Evolutionary conservation across 2,113 vertebrate genomes (phyloP), one percentile per base, ranked within the genome.

Genomic region (Passer montanus): DNA sequence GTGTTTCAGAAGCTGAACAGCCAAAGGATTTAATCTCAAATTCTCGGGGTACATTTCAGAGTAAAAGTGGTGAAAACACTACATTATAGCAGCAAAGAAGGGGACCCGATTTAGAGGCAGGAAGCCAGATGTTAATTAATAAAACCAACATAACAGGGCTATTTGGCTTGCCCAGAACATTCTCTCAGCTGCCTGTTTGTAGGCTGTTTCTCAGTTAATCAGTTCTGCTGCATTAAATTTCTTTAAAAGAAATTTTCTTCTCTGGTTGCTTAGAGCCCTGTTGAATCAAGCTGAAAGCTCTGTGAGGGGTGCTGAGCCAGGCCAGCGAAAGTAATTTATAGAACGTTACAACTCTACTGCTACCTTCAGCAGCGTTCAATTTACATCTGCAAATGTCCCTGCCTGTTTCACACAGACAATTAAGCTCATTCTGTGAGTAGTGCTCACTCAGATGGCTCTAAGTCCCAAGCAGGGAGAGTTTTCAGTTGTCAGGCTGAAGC

Each of bases 141-240:
- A 97, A 95, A 97, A 95, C 89, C 92, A 96, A 94, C 85, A 95
- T 90, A 96, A 93, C 82, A 95, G 82, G 81, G 50, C 73, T 94
- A 52, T 94, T 94, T 89, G 91, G 87, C 92, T 94, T 85, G 93
- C 94, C 2, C 52, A 94, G 92, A 90, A 96, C 89, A 91, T 96
- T 93, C 87, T 95, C 82, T 94, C 87, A 92, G 87, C 90, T 97
- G 90, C 94, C 96, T 95, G 93, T 97, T 97, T 94, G 87, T 88
- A 88, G 91, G 93, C 94, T 95, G 85, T 66, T 96, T 85, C 85
- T 60, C 90, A 95, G 79, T 95, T 97, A 95, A 97, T 96, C 95
- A 96, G 94, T 97, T 97, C 95, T 96, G 92, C 94, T 90, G 94
- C 94, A 95, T 96, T 97, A 96, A 89, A 96, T 96, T 96, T 96